phyloP scores from a whole-genome alignment of 1,140 invertebrate genomes.

The Oppia nitens region DNA sequence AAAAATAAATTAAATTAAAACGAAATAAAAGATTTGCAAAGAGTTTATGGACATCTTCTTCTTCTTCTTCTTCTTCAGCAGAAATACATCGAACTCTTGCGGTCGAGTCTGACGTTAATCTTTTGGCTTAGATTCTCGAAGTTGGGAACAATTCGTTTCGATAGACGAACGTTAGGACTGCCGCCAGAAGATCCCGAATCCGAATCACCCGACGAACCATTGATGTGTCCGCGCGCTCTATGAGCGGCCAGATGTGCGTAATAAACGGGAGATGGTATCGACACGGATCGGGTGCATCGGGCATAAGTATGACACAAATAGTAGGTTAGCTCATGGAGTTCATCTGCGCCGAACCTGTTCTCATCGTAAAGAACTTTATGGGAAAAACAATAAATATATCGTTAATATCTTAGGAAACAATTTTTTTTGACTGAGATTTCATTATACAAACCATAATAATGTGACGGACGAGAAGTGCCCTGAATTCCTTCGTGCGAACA shows the following conservation, averaged over 20 bases:
- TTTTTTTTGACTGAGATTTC: neutral
- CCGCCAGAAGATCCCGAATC: neutral
- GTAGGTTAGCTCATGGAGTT: conserved; percentile 65
- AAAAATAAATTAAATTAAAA: too few species aligned
- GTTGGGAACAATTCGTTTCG: neutral
- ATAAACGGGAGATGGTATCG: conserved; percentile 82
- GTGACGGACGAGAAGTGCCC: conserved; percentile 15
- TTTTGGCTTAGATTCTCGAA: neutral
- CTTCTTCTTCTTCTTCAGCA: too few species aligned
- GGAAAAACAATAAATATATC: neutral
- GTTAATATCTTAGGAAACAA: neutral
- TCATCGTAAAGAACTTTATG: conserved; percentile 68
- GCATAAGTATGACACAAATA: conserved; percentile 74
- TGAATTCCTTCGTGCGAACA: conserved; percentile 36
- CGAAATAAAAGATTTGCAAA: too few species aligned
- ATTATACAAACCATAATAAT: conserved; percentile 12
- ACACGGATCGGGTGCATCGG: conserved; percentile 66
- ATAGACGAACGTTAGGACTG: neutral
- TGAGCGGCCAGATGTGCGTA: conserved; percentile 82
- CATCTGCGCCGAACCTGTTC: conserved; percentile 46
- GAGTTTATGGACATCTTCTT: too few species aligned
- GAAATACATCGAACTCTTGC: neutral
- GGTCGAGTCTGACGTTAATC: neutral
- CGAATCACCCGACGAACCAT: neutral
- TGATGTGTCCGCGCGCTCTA: conserved; percentile 33